Percentiles rank a stretch among this genome's conserved stretches.
Conservation (phyloP, 2,888 invertebrate genomes). For the Parascotia fuliginaria region DNA sequence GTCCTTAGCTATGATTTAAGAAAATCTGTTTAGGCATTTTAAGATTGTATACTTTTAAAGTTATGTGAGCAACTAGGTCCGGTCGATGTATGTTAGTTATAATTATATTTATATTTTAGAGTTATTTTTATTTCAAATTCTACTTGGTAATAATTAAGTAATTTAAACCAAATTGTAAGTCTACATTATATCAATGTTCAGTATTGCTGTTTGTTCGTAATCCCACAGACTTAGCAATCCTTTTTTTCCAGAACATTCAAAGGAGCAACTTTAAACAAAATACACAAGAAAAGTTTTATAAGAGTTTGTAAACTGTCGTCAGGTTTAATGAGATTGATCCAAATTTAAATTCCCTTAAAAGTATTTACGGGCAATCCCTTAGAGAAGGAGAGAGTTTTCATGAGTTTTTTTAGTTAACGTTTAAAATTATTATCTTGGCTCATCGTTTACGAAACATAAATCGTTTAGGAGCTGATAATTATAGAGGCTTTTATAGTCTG, state of each 20-base stretch:
- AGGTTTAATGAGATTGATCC: constrained; percentile 66
- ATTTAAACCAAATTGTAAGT: too few species aligned
- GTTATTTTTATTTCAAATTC: too few species aligned
- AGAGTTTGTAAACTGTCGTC: constrained; percentile 52
- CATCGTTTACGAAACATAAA: constrained; percentile 25
- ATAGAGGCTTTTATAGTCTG: not conserved
- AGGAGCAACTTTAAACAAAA: constrained; percentile 46
- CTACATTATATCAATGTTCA: too few species aligned
- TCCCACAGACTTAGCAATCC: constrained; percentile 13
- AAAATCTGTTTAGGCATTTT: too few species aligned
- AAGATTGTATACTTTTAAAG: too few species aligned
- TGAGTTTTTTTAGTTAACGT: constrained; percentile 22
- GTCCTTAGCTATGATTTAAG: too few species aligned
- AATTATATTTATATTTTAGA: too few species aligned
- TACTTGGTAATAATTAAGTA: too few species aligned
- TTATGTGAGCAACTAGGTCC: too few species aligned
- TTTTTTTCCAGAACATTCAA: constrained; percentile 28
- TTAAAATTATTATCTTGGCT: constrained; percentile 13
- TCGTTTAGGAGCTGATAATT: constrained; percentile 16
- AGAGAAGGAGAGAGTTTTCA: constrained; percentile 13
- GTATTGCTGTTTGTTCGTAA: too few species aligned
- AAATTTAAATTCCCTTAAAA: constrained; percentile 54
- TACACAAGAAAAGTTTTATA: constrained; percentile 45
- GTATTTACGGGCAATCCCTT: constrained; percentile 31
- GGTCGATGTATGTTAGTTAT: too few species aligned